Conservation (phyloP, 2,888 invertebrate genomes). For the Tipula lateralis region DNA sequence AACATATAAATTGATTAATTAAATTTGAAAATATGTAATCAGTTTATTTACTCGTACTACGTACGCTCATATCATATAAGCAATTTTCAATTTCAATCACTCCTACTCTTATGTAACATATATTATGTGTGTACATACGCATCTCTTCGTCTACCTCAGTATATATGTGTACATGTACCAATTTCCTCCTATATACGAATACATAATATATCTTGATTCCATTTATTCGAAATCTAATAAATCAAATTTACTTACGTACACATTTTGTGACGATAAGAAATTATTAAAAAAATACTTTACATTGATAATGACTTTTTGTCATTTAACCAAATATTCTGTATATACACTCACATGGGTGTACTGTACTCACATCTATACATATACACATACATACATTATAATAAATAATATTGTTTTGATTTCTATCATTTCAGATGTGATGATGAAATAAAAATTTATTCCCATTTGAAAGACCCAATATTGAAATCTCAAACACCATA, state of each 20-base stretch:
- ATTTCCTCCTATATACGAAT: background rate
- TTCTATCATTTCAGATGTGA: conserved; percentile 41
- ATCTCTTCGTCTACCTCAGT: too few relatives aligned
- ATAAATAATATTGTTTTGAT: background rate
- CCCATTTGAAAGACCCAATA: conserved; percentile 47
- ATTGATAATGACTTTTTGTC: background rate
- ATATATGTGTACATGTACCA: background rate
- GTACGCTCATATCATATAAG: too few relatives aligned
- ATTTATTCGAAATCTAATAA: background rate
- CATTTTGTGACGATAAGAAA: background rate
- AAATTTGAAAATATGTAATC: background rate
- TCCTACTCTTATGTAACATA: background rate
- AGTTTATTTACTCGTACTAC: too few relatives aligned
- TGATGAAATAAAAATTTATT: conserved; percentile 48
- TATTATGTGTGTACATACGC: background rate
- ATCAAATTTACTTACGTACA: background rate
- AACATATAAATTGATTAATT: background rate
- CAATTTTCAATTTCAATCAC: background rate
- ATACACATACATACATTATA: background rate
- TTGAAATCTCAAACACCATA: conserved; percentile 45
- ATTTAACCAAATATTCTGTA: background rate
- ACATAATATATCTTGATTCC: background rate
- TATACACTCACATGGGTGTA: background rate
- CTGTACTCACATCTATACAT: background rate
- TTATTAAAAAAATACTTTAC: background rate